Evolutionary conservation across 2,113 vertebrate genomes (phyloP).

Genomic region (Puma concolor): DNA sequence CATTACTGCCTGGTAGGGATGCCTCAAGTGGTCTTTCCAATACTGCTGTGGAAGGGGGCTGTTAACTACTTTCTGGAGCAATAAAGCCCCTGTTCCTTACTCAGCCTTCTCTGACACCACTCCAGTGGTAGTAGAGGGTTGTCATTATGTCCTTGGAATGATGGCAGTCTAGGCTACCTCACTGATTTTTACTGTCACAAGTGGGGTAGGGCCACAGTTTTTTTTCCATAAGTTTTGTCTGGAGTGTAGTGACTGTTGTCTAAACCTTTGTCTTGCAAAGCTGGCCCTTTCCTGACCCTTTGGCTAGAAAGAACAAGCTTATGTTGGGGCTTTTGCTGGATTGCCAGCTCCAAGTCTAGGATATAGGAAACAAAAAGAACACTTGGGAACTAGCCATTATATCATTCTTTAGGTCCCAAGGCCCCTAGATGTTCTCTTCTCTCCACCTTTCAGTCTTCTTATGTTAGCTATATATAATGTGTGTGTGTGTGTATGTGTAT

Average conservation of each 20-base stretch:
- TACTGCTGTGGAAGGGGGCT: no score
- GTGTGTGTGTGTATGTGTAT: no score
- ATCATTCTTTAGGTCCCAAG: neutral
- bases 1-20: neutral
- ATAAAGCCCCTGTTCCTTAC: neutral
- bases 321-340: neutral
- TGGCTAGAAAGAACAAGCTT: neutral
- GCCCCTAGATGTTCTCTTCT: neutral
- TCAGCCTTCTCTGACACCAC: neutral
- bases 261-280: neutral
- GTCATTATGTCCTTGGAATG: no score
- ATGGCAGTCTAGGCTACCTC: neutral
- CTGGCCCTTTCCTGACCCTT: no score
- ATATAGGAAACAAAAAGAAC: neutral
- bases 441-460: neutral
- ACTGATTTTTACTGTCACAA: neutral
- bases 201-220: neutral
- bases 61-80: neutral
- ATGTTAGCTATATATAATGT: neutral
- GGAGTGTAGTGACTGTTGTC: neutral
- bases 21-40: neutral
- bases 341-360: neutral
- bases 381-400: neutral
- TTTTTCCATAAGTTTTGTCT: neutral
- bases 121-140: rapidly evolving